A percentile compares a stretch with the other conserved stretches of the same genome.
These are phyloP conservation scores for Myripristis jacobus DNA, from an alignment of 2,797 vertebrate species.

Conservation along the genomic window DNA sequence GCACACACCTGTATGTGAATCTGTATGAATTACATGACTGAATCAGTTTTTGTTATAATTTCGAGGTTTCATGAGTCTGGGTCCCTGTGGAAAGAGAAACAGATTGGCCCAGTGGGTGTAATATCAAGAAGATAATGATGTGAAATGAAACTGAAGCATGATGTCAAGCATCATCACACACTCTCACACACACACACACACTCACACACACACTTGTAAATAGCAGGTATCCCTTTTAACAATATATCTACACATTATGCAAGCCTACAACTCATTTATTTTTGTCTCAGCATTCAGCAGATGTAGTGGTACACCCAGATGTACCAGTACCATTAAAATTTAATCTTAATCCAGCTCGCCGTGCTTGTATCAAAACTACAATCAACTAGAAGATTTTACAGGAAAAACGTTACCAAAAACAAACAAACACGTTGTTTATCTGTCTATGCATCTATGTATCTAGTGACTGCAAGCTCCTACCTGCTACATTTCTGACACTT, in stretches of 20 bases:
- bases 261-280: too few species aligned
- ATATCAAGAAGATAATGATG: constrained; percentile 57
- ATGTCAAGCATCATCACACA: neutral
- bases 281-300: too few species aligned
- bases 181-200: neutral
- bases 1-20: constrained; percentile 42
- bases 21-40: neutral
- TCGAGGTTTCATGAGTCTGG: constrained; percentile 62
- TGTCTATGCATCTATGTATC: too few species aligned
- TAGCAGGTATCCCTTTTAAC: neutral
- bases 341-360: neutral
- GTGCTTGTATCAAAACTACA: too few species aligned
- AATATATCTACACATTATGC: too few species aligned
- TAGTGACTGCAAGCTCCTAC: too few species aligned
- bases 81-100: constrained; percentile 72
- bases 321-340: too few species aligned
- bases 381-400: too few species aligned
- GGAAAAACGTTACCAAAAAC: too few species aligned
- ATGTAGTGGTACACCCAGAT: too few species aligned
- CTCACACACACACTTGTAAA: constrained; percentile 5
- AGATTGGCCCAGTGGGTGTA: constrained; percentile 64
- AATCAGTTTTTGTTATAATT: constrained; percentile 44
- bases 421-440: too few species aligned
- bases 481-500: too few species aligned
- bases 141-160: constrained; percentile 65